Conservation (phyloP, 2,797 vertebrate species). For the Cossypha dichroa region DNA sequence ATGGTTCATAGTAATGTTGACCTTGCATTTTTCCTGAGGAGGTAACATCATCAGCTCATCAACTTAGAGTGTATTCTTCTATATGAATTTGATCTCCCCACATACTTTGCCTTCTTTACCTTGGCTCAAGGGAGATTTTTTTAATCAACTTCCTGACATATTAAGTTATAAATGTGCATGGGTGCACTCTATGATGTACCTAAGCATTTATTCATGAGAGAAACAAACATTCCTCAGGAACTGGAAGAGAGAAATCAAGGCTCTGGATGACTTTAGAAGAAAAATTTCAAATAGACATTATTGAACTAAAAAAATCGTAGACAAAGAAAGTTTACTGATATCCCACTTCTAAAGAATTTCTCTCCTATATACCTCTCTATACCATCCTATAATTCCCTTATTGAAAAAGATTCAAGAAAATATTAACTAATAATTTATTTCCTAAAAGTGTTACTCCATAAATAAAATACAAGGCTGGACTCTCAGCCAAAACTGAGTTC, state of each 20-base stretch:
- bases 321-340: not conserved
- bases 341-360: not conserved
- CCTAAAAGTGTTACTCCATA: not conserved
- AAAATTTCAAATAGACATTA: not conserved
- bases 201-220: not conserved
- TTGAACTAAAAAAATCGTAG: not conserved
- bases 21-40: not conserved
- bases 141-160: not conserved
- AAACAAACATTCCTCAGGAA: not conserved
- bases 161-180: not conserved
- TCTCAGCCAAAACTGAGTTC: not conserved
- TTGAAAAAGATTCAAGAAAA: not conserved
- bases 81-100: not conserved
- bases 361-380: not conserved
- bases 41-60: not conserved
- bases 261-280: not conserved
- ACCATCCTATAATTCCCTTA: not conserved
- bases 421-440: not conserved
- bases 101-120: not conserved
- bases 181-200: fast-evolving
- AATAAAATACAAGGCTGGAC: not conserved
- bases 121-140: not conserved
- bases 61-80: not conserved
- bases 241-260: not conserved
- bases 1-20: not conserved